Percentiles rank a stretch among this genome's conserved stretches.
phyloP scores from a whole-genome alignment of 2,113 vertebrate species.

The Diphyllodes magnificus region DNA sequence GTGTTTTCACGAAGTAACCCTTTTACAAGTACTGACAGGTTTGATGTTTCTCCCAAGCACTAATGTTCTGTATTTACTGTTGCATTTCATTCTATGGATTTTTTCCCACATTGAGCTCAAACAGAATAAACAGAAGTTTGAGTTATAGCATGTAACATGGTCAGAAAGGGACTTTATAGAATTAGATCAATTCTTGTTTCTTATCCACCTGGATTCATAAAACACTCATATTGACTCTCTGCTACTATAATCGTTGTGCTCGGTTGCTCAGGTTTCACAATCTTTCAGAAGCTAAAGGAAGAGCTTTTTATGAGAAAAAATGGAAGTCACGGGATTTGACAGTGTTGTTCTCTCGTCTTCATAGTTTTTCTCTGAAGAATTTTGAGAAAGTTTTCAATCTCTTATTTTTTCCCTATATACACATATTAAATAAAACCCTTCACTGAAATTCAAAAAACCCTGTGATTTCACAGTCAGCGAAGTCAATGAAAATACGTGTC shows the following conservation, averaged over 20 bases:
- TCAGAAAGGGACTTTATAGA: not conserved
- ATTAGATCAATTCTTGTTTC: constrained; percentile 23
- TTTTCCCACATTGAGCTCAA: not conserved
- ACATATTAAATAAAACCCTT: not conserved
- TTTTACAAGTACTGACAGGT: not conserved
- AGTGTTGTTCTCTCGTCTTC: not conserved
- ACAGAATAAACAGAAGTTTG: constrained; percentile 1
- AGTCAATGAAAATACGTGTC: not conserved
- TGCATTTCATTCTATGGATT: constrained; percentile 39
- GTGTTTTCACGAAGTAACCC: not conserved
- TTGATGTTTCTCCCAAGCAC: not conserved
- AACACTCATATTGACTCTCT: not conserved
- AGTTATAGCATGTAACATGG: not conserved
- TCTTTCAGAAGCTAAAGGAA: not conserved
- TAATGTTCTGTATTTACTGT: not conserved
- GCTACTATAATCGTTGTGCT: not conserved
- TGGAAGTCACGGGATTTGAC: not conserved
- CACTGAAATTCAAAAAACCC: not conserved
- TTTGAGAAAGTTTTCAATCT: not conserved
- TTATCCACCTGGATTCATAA: constrained; percentile 14
- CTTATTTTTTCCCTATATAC: not conserved
- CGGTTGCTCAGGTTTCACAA: not conserved
- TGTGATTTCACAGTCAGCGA: not conserved
- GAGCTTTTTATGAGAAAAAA: not conserved
- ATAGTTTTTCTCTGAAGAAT: not conserved